Percentiles rank a stretch among this genome's conserved stretches.
Evolutionary conservation across 1,140 invertebrate species (phyloP).

Genomic region (Micrasema minimum): DNA sequence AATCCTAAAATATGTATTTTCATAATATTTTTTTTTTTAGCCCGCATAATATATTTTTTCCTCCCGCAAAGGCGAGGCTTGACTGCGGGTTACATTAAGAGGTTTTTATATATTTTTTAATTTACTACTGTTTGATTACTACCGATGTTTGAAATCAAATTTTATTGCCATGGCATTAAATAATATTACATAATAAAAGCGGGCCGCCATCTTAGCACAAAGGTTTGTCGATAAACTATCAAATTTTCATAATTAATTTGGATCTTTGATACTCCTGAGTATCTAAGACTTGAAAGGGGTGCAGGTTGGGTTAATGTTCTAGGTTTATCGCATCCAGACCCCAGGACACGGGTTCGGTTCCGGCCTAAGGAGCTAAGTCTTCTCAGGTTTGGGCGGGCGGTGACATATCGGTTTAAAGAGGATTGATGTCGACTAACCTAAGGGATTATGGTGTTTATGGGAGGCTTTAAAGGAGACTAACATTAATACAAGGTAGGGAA

Average conservation of each 20-base stretch:
- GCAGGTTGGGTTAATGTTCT: slow-evolving; percentile 14
- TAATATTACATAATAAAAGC: too few relatives aligned
- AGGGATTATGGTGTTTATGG: slow-evolving; percentile 11
- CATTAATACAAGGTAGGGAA: too few relatives aligned
- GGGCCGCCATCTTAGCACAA: background rate
- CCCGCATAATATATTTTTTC: too few relatives aligned
- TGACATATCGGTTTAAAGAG: slow-evolving; percentile 25
- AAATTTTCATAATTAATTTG: background rate
- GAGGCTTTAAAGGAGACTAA: too few relatives aligned
- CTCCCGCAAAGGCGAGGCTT: too few relatives aligned
- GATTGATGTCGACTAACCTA: slow-evolving; percentile 19
- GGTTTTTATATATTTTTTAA: too few relatives aligned
- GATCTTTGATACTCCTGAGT: background rate
- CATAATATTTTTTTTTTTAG: too few relatives aligned
- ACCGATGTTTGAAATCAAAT: too few relatives aligned
- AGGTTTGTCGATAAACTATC: background rate
- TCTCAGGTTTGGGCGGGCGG: background rate
- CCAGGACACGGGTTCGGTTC: slow-evolving; percentile 5
- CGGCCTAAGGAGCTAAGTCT: background rate
- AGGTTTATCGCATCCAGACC: slow-evolving; percentile 3
- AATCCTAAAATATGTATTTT: too few relatives aligned
- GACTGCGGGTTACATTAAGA: too few relatives aligned
- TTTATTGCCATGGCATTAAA: too few relatives aligned
- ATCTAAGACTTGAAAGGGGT: slow-evolving; percentile 1
- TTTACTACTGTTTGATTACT: too few relatives aligned